Evolutionary conservation across 2,888 invertebrate genomes (phyloP).

Genomic region (Leptura quadrifasciata): DNA sequence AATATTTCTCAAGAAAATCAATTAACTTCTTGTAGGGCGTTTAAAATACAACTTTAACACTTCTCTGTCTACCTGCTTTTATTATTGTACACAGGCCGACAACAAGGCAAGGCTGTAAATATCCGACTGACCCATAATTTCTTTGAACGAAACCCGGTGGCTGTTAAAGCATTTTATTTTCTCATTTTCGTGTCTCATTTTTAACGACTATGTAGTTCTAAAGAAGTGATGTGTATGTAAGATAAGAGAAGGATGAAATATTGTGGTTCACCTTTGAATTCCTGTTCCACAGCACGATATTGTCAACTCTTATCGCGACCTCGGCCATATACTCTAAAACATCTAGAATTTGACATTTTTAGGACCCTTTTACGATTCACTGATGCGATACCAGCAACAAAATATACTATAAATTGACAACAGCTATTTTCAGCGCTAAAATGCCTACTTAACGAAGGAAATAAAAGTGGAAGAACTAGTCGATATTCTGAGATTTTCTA

Average conservation of each 20-base stretch:
- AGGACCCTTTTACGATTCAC: constrained; percentile 2
- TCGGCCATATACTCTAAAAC: constrained; percentile 17
- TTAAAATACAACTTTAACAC: constrained; percentile 60
- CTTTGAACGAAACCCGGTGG: constrained; percentile 55
- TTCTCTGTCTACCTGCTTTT: constrained; percentile 55
- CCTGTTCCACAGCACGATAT: constrained; percentile 42
- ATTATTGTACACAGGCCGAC: constrained; percentile 42
- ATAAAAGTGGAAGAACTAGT: neutral
- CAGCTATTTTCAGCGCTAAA: neutral
- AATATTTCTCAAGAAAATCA: constrained; percentile 58
- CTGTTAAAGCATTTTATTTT: constrained; percentile 46
- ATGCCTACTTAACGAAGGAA: neutral
- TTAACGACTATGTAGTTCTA: constrained; percentile 47
- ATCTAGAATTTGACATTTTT: constrained; percentile 12
- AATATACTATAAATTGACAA: neutral
- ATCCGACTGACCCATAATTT: constrained; percentile 50
- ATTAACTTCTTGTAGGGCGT: constrained; percentile 57
- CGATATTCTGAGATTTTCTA: neutral
- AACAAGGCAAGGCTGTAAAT: constrained; percentile 41
- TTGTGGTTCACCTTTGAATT: constrained; percentile 37
- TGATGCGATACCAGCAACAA: neutral
- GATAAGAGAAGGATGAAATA: constrained; percentile 45
- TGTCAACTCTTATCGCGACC: constrained; percentile 36
- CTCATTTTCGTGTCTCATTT: constrained; percentile 45
- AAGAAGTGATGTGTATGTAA: constrained; percentile 43